Evolutionary conservation across 2,113 vertebrate genomes (phyloP).

Genomic region (Petrocephalus zakoni): DNA sequence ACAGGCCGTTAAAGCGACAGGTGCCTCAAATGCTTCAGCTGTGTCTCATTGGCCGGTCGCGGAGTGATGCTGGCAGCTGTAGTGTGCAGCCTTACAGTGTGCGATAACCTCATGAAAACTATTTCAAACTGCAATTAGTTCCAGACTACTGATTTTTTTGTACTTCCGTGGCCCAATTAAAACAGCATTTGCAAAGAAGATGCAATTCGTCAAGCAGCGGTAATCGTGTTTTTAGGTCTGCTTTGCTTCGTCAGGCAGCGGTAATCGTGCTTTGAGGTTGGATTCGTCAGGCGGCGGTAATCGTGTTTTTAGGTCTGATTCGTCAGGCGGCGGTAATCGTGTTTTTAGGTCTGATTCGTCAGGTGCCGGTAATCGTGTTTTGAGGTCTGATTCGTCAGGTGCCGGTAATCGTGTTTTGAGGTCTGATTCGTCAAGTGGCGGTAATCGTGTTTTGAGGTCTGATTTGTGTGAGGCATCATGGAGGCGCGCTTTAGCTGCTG

Average conservation of each 20-base stretch:
- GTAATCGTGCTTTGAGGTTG: not conserved
- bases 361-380: not conserved
- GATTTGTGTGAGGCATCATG: not conserved
- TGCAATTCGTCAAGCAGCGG: conserved; percentile 22
- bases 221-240: not conserved
- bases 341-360: not conserved
- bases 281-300: not conserved
- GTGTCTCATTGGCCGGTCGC: not conserved
- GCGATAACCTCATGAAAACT: not conserved
- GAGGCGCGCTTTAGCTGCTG: conserved; percentile 18
- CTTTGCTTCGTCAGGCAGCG: not conserved
- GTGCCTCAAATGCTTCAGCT: conserved; percentile 43
- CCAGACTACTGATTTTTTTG: not conserved
- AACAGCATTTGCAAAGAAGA: not conserved
- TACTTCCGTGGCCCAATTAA: not conserved
- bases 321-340: not conserved
- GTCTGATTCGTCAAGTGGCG: conserved; percentile 21
- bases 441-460: conserved; percentile 20
- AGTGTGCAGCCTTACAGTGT: conserved; percentile 12
- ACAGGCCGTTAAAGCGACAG: conserved; percentile 43
- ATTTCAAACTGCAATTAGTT: not conserved
- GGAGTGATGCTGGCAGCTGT: conserved; percentile 38
- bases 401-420: not conserved
- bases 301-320: not conserved
- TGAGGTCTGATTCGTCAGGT: not conserved